These are phyloP conservation scores for fruit fly (Drosophila melanogaster) DNA, from an alignment of 1,140 invertebrate genomes.

Conservation along the genomic window Release_6_plus_ISO1_MT NT_033779.5:1438001-1438500, in stretches of 20 bases:
- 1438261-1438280: slow-evolving; percentile 79
- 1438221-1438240: slow-evolving; percentile 34
- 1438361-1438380: slow-evolving; percentile 4
- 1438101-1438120: slow-evolving; percentile 69
- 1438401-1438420: slow-evolving; percentile 83
- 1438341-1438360: slow-evolving; percentile 17
- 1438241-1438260: slow-evolving; percentile 83
- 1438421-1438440: slow-evolving; percentile 73
- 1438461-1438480: slow-evolving; percentile 66
- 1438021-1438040: slow-evolving; percentile 18
- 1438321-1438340: slow-evolving; percentile 8
- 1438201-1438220: slow-evolving; percentile 4
- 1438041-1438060: slow-evolving; percentile 10
- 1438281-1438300: slow-evolving; percentile 80
- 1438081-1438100: slow-evolving; percentile 84
- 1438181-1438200: slow-evolving; percentile 64
- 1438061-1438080: slow-evolving; percentile 34
- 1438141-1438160: slow-evolving; percentile 21
- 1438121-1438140: slow-evolving; percentile 38
- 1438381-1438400: slow-evolving; percentile 65
- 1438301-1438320: slow-evolving; percentile 62
- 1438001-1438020: slow-evolving; percentile 25
- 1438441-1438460: slow-evolving; percentile 47
- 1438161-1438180: slow-evolving; percentile 75
- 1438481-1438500: slow-evolving; percentile 69